Evolutionary conservation across 2,888 invertebrate species (phyloP), one percentile per base, ranked within the genome.

Genomic region (Mycalesis mineus): DNA sequence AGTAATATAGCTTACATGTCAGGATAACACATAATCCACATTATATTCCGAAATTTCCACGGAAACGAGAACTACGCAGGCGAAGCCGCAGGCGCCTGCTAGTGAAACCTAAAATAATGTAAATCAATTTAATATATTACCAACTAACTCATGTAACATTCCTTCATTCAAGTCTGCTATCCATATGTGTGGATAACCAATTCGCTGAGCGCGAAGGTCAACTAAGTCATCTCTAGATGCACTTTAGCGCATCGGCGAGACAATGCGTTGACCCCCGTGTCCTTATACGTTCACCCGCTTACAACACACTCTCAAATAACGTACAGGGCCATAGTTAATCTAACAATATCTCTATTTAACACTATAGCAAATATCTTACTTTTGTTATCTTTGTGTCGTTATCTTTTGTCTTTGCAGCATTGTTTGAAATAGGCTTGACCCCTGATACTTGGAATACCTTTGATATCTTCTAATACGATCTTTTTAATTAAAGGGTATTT

Each of bases 221-320:
- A 52, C 61, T 60, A 63, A 68, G 74, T 72, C 72, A 76, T 75
- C 74, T 73, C 65, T 66, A 68, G 63, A 57, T 68, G 74, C 69
- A 71, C 70, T 69, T 72, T 69, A 65, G 62, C 62, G 61, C 67
- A 71, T 68, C 68, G 66, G 64, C 60, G 69, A 68, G 73, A 73
- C 71, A 73, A 73, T 70, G 61, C 71, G 57, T 69, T 70, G 74
- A 73, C 72, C 74, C 69, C 65, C 59, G 62, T 60, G 65, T 66
- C 65, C 67, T 68, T 65, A 63, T 64, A 66, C 64, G 67, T 68
- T 67, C 66, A 63, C 66, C 53, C 41, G 61, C 48, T 69, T 69
- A 61, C 68, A 59, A 68, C 69, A 68, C 59, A 47, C 65, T 52
- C 56, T 51, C 44, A 53, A 53, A 53, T 53, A 53, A 53, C 42